Conservation (phyloP, 2,113 vertebrate species). For the Ovis aries region ARS-UI_Ramb_v3.0 NC_056064.1:25843501-25844000, state of each 20-base stretch:
- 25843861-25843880: no score
- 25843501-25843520: rapidly evolving
- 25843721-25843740: background rate
- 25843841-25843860: background rate
- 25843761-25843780: rapidly evolving
- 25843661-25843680: background rate
- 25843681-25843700: background rate
- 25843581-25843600: background rate
- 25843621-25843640: background rate
- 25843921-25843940: background rate
- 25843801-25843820: background rate
- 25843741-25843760: background rate
- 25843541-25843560: background rate
- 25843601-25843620: background rate
- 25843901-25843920: background rate
- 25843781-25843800: background rate
- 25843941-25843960: background rate
- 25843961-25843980: background rate
- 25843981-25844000: background rate
- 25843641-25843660: background rate
- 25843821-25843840: background rate
- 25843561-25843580: background rate
- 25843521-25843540: background rate
- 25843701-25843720: background rate
- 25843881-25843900: background rate